Evolutionary conservation across 2,797 vertebrate species (phyloP).

Genomic region (Coluber constrictor): DNA sequence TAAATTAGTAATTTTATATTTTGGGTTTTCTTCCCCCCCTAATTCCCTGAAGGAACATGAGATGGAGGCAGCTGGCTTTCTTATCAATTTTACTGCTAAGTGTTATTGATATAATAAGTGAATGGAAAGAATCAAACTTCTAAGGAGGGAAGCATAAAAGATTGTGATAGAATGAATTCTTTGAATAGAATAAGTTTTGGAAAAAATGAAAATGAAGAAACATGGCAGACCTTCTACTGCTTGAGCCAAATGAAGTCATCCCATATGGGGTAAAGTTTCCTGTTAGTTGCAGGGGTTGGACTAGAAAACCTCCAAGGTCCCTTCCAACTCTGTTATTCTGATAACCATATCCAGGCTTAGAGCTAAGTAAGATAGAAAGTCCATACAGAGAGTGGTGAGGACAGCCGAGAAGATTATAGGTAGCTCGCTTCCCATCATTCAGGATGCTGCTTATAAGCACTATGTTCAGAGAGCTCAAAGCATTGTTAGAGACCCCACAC

Average conservation of each 20-base stretch:
- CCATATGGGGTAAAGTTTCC: no score
- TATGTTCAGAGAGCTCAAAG: no score
- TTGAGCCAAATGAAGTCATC: neutral
- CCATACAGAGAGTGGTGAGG: no score
- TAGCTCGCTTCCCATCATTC: no score
- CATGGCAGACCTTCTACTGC: neutral
- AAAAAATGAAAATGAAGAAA: neutral
- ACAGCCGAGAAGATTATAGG: no score
- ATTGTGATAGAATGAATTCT: neutral
- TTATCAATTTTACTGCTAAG: neutral
- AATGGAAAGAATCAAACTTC: neutral
- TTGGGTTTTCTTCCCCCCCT: neutral
- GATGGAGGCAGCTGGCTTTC: neutral
- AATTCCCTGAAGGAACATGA: neutral
- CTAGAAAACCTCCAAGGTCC: no score
- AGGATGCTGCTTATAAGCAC: no score
- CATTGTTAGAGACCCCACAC: no score
- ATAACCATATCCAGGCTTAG: no score
- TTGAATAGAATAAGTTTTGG: neutral
- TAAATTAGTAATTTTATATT: conserved; percentile 17
- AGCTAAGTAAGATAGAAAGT: no score
- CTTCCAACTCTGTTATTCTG: no score
- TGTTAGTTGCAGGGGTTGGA: no score
- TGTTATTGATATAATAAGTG: neutral
- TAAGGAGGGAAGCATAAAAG: neutral